Conservation (phyloP, 2,113 vertebrate genomes). For the Sarotherodon lohbergeri region DNA sequence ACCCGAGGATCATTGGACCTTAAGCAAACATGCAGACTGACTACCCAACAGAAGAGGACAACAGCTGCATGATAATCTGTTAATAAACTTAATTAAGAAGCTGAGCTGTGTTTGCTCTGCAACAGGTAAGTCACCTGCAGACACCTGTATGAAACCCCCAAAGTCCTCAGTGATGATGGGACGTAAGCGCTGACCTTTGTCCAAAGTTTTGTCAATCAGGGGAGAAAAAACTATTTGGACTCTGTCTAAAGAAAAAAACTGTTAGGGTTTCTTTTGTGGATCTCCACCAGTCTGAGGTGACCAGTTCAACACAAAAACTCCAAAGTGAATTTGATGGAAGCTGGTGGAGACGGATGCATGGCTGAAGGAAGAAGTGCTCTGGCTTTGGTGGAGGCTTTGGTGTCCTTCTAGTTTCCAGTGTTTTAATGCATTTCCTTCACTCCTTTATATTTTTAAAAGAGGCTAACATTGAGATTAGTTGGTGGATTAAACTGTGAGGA, state of each 20-base stretch:
- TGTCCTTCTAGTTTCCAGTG: not conserved
- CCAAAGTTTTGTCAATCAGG: not conserved
- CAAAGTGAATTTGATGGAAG: not conserved
- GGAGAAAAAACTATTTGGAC: rapidly evolving
- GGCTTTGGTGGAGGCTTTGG: not conserved
- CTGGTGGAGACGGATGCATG: not conserved
- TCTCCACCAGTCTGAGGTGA: not conserved
- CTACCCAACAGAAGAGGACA: not conserved
- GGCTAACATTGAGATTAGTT: not conserved
- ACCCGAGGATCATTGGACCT: not conserved
- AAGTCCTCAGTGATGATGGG: not conserved
- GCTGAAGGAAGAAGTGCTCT: rapidly evolving
- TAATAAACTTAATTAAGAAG: not conserved
- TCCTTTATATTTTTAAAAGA: not conserved
- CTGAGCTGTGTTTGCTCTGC: not conserved
- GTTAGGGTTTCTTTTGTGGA: rapidly evolving
- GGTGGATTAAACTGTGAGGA: not conserved
- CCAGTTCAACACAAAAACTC: rapidly evolving
- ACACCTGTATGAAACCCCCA: not conserved
- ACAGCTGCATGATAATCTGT: not conserved
- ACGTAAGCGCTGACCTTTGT: rapidly evolving
- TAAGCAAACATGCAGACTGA: not conserved
- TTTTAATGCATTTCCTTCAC: not conserved
- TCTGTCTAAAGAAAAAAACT: no score
- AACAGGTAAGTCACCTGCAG: not conserved